phyloP scores from a whole-genome alignment of 2,797 vertebrate species.

The Takifugu ocellatus region DNA sequence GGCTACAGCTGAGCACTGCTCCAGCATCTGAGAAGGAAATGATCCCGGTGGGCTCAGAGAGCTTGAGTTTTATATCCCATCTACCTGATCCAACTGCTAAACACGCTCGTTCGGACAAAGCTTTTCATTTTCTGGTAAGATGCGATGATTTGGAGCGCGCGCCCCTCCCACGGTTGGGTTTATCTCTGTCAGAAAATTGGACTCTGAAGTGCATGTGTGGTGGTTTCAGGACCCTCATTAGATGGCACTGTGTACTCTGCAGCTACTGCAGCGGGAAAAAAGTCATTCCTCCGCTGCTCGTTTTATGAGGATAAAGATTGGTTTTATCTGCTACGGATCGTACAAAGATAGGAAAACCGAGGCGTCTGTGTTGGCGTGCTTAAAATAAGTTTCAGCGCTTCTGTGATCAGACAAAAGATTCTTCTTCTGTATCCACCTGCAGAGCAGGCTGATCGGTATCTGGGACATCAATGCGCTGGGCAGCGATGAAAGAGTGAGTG shows the following conservation, averaged over 20 bases:
- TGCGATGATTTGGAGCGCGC: slow-evolving; percentile 25
- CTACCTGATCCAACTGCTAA: slow-evolving; percentile 14
- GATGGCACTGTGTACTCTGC: slow-evolving; percentile 56
- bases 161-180: not conserved
- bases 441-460: slow-evolving; percentile 60
- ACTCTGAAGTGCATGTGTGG: not conserved
- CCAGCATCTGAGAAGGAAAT: slow-evolving; percentile 5
- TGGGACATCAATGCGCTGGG: slow-evolving; percentile 58
- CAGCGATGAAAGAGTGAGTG: slow-evolving; percentile 43
- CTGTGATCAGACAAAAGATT: slow-evolving; percentile 57
- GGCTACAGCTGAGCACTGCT: slow-evolving; percentile 24
- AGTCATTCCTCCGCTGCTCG: slow-evolving; percentile 19
- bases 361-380: slow-evolving; percentile 37
- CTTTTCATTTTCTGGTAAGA: slow-evolving; percentile 18
- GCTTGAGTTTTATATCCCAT: slow-evolving; percentile 28
- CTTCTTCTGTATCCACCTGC: slow-evolving; percentile 46
- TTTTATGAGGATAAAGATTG: slow-evolving; percentile 63
- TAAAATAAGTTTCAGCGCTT: slow-evolving; percentile 54
- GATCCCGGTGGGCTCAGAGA: slow-evolving; percentile 1
- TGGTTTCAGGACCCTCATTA: slow-evolving; percentile 49
- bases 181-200: slow-evolving; percentile 45
- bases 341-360: slow-evolving; percentile 25
- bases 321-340: slow-evolving; percentile 59
- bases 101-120: slow-evolving; percentile 10
- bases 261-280: slow-evolving; percentile 15